These are phyloP conservation scores for Malurus cyaneus DNA, from an alignment of 2,113 vertebrate genomes.

Conservation along the genomic window DNA sequence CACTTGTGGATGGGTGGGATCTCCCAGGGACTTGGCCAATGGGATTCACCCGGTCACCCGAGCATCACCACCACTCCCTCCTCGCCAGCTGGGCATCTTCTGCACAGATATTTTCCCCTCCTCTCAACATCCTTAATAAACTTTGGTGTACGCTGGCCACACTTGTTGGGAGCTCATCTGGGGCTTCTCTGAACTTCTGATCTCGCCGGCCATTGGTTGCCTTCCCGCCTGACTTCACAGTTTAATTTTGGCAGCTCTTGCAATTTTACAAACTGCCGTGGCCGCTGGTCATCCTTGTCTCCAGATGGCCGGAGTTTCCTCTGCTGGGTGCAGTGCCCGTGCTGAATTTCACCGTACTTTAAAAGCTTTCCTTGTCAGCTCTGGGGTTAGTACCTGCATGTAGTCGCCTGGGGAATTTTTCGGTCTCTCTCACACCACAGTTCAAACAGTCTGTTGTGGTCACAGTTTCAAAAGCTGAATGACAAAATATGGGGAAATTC, in stretches of 20 bases:
- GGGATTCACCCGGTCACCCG: conserved; percentile 74
- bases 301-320: conserved; percentile 66
- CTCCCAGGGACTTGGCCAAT: conserved; percentile 84
- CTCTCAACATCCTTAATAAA: conserved; percentile 66
- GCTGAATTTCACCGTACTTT: neutral
- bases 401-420: conserved; percentile 53
- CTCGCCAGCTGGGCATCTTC: conserved; percentile 89
- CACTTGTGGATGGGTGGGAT: conserved; percentile 86
- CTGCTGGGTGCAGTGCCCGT: neutral
- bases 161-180: conserved; percentile 70
- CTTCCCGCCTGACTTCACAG: conserved; percentile 67
- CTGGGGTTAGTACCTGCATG: conserved; percentile 22
- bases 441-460: conserved; percentile 72
- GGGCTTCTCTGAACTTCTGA: conserved; percentile 74
- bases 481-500: conserved; percentile 78
- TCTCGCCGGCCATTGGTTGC: conserved; percentile 65
- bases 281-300: conserved; percentile 33
- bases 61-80: conserved; percentile 79
- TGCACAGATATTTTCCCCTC: conserved; percentile 60
- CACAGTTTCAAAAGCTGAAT: conserved; percentile 72
- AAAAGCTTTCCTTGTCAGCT: conserved; percentile 11
- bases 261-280: conserved; percentile 26
- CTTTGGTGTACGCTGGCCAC: conserved; percentile 51
- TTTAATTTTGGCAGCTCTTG: conserved; percentile 76
- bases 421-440: neutral